These are phyloP conservation scores for Schizopygopsis malacanthus DNA, from an alignment of 2,797 vertebrate species.

Conservation along the genomic window DNA sequence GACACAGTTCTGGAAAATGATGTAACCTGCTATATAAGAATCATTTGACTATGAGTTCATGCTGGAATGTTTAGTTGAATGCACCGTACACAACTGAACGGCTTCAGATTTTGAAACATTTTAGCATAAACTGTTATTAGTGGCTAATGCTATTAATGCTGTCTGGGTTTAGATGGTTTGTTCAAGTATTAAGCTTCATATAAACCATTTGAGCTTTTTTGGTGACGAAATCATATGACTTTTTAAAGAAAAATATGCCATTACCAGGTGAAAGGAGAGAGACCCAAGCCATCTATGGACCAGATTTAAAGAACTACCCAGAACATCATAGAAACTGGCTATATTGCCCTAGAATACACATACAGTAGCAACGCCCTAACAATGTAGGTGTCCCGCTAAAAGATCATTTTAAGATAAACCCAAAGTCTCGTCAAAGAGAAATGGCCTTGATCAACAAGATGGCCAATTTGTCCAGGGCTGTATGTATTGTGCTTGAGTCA, in stretches of 20 bases:
- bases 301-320: not conserved
- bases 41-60: not conserved
- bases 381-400: not conserved
- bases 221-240: not conserved
- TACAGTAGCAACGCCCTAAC: not conserved
- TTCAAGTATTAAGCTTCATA: not conserved
- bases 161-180: not conserved
- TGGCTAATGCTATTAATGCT: not conserved
- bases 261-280: not conserved
- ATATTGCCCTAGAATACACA: not conserved
- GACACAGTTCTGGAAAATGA: constrained; percentile 43
- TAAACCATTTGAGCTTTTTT: not conserved
- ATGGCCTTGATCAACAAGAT: constrained; percentile 9
- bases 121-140: not conserved
- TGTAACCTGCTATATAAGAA: constrained; percentile 20
- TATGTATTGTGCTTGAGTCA: constrained; percentile 13
- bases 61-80: not conserved
- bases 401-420: constrained; percentile 26
- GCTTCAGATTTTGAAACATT: not conserved
- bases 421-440: constrained; percentile 11
- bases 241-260: not conserved
- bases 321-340: not conserved
- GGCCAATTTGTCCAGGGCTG: constrained; percentile 12
- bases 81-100: not conserved
- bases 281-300: not conserved